A percentile compares a stretch with the other conserved stretches of the same genome.
Conservation (phyloP, 2,113 vertebrate genomes). For the Rana temporaria region DNA sequence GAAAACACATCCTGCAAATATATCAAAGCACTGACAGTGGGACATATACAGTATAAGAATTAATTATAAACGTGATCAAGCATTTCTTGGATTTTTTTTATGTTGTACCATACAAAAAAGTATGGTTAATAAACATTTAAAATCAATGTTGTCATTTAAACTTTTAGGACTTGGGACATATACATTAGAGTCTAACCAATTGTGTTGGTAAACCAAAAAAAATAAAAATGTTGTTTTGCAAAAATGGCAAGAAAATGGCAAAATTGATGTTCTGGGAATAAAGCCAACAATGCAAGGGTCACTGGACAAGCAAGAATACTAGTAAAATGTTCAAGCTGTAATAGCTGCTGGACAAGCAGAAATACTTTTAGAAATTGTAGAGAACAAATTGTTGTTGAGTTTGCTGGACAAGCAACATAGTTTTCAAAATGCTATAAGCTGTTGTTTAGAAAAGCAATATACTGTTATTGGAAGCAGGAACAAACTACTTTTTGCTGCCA, state of each 20-base stretch:
- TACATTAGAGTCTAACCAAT: background rate
- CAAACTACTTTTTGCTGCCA: no score
- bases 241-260: constrained; percentile 32
- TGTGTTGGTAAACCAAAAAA: background rate
- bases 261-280: constrained; percentile 51
- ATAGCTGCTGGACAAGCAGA: constrained; percentile 44
- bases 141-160: no score
- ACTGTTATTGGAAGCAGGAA: no score
- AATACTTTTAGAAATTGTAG: constrained; percentile 38
- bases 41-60: no score
- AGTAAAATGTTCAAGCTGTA: constrained; percentile 28
- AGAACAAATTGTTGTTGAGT: constrained; percentile 30
- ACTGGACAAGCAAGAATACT: constrained; percentile 52
- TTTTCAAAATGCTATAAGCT: background rate
- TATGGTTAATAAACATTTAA: no score
- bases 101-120: no score
- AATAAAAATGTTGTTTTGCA: no score
- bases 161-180: no score
- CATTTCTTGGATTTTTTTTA: no score
- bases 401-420: constrained; percentile 33
- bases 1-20: no score
- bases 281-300: constrained; percentile 44
- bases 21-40: no score
- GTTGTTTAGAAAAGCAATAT: background rate
- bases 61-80: no score